Conservation (phyloP, 92 coral and sea anemone species). For the Chrysogorgia sp. region DNA sequence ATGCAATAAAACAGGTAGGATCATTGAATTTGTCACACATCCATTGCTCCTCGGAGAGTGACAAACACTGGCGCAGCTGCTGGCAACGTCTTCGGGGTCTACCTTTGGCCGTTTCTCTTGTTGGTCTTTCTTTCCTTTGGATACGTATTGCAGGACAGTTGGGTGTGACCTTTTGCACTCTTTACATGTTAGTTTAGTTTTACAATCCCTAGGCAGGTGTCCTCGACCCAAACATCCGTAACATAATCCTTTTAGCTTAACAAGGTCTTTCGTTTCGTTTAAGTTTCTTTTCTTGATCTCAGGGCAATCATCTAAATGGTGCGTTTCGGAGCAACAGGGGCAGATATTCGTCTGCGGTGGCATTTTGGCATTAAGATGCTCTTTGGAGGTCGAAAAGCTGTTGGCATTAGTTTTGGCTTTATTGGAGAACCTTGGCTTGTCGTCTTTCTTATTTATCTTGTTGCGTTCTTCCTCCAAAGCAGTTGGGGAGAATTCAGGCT, state of each 20-base stretch:
- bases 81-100: constrained; percentile 13
- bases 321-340: background rate
- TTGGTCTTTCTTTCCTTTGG: constrained; percentile 1
- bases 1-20: constrained; percentile 27
- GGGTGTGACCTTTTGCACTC: constrained; percentile 57
- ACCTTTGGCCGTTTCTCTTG: background rate
- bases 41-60: constrained; percentile 11
- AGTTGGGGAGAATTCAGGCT: constrained; percentile 7
- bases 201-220: constrained; percentile 57
- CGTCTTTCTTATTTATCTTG: constrained; percentile 1
- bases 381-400: constrained; percentile 23
- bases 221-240: constrained; percentile 54
- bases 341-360: background rate
- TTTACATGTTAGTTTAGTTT: constrained; percentile 39
- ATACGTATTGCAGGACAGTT: constrained; percentile 46
- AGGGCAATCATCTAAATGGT: constrained; percentile 30
- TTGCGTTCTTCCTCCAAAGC: background rate
- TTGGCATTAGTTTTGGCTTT: constrained; percentile 3
- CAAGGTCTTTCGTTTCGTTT: constrained; percentile 31
- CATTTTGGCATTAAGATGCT: background rate
- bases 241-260: constrained; percentile 43
- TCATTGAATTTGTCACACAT: constrained; percentile 45
- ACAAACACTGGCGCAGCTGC: constrained; percentile 37
- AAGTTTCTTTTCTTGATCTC: constrained; percentile 16
- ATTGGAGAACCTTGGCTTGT: background rate